Evolutionary conservation across 2,888 invertebrate species (phyloP).

Genomic region (Nephrotoma appendiculata): DNA sequence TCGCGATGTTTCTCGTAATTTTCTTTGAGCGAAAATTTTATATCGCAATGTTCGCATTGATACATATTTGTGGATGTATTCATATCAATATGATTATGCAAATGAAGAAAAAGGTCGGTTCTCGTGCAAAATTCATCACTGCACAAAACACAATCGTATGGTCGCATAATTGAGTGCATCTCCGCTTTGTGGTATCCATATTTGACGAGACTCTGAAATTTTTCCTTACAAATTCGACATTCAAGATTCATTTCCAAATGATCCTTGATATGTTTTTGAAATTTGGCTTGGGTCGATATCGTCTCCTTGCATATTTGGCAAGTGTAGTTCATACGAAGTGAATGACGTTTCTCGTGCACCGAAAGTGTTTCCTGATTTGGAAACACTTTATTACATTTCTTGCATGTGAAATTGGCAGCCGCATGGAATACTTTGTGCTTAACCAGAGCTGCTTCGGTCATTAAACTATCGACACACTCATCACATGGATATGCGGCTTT

Average conservation of each 20-base stretch:
- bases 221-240: conserved; percentile 6
- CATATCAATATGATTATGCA: conserved; percentile 9
- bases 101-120: conserved; percentile 8
- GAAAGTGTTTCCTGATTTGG: not conserved
- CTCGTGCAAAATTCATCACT: conserved; percentile 8
- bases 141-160: conserved; percentile 8
- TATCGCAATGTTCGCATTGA: conserved; percentile 1
- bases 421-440: conserved; percentile 7
- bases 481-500: conserved; percentile 8
- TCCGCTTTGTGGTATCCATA: conserved; percentile 10
- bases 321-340: conserved; percentile 9
- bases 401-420: conserved; percentile 1
- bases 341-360: conserved; percentile 7
- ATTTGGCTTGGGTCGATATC: conserved; percentile 8
- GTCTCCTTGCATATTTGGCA: conserved; percentile 9
- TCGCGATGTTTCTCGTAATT: conserved; percentile 7
- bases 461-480: conserved; percentile 9
- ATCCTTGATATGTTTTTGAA: conserved; percentile 8
- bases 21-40: conserved; percentile 6
- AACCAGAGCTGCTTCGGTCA: conserved; percentile 3
- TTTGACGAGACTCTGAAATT: conserved; percentile 7
- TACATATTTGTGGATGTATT: conserved; percentile 1
- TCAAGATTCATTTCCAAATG: conserved; percentile 7
- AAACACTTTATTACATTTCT: conserved; percentile 8
- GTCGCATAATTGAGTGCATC: conserved; percentile 7